Percentiles rank a stretch among this genome's conserved stretches.
Evolutionary conservation across 2,797 vertebrate genomes (phyloP).

Genomic region (Gastrophryne carolinensis): DNA sequence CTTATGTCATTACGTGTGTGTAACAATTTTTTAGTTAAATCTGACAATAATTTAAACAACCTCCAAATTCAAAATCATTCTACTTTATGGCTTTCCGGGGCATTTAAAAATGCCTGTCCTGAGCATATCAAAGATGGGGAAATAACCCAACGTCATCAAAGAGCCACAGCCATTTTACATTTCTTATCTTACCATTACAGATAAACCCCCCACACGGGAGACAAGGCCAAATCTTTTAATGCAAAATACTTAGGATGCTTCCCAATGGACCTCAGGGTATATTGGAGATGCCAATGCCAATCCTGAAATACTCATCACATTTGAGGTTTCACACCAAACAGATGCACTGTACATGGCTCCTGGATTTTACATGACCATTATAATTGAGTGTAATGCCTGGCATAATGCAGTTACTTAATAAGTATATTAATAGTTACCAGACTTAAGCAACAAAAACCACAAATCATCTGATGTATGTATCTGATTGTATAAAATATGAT

Average conservation of each 20-base stretch:
- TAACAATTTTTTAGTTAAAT: no score
- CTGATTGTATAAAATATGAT: no score
- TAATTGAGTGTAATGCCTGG: conserved; percentile 23
- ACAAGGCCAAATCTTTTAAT: conserved; percentile 48
- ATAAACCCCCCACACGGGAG: conserved; percentile 39
- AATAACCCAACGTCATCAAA: conserved; percentile 50
- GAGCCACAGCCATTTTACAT: conserved; percentile 24
- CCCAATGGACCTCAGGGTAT: conserved; percentile 49
- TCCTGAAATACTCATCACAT: conserved; percentile 30
- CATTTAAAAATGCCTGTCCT: conserved; percentile 20
- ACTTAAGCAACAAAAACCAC: no score
- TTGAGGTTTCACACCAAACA: conserved; percentile 44
- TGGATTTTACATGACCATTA: conserved; percentile 2
- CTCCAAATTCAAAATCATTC: no score
- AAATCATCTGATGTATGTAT: conserved; percentile 8
- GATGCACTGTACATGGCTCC: conserved; percentile 2
- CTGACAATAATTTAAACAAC: no score
- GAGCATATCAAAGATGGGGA: conserved; percentile 44
- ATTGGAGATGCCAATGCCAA: conserved; percentile 36
- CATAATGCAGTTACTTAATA: neutral
- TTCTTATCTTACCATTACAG: conserved; percentile 46
- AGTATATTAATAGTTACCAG: no score
- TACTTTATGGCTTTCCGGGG: conserved; percentile 19
- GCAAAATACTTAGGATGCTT: conserved; percentile 46
- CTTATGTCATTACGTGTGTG: no score